phyloP scores from a whole-genome alignment of 2,888 invertebrate genomes.

The Caenorhabditis sp. region DNA sequence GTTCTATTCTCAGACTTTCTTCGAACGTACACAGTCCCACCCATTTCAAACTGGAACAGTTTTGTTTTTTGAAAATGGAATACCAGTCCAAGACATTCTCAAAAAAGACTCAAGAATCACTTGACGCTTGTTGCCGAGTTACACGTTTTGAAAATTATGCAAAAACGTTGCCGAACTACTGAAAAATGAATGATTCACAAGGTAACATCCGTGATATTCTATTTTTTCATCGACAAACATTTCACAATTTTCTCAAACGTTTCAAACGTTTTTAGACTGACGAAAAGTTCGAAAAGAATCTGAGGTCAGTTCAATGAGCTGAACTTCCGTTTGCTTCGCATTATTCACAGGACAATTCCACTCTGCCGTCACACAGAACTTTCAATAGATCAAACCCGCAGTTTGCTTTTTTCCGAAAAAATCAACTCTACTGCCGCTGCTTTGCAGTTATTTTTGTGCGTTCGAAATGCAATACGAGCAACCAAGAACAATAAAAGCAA shows the following conservation, averaged over 20 bases:
- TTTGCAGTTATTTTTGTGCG: conserved; percentile 41
- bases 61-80: not conserved
- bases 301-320: conserved; percentile 20
- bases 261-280: not conserved
- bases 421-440: conserved; percentile 7
- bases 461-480: conserved; percentile 43
- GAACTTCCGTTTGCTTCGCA: conserved; percentile 35
- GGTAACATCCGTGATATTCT: not conserved
- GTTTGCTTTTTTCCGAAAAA: not conserved
- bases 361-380: conserved; percentile 4
- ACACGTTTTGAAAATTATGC: conserved; percentile 39
- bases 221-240: not conserved
- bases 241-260: not conserved
- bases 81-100: not conserved
- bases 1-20: not conserved
- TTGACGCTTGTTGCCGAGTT: conserved; percentile 29
- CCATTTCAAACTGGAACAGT: not conserved
- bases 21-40: no score
- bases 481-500: conserved; percentile 56
- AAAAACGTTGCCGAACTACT: conserved; percentile 40
- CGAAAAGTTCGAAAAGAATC: conserved; percentile 1
- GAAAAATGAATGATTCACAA: conserved; percentile 30
- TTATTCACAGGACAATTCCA: not conserved
- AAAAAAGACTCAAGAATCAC: conserved; percentile 33
- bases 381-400: conserved; percentile 4